Evolutionary conservation across 2,797 vertebrate species (phyloP).

Genomic region (Diceros bicornis): DNA sequence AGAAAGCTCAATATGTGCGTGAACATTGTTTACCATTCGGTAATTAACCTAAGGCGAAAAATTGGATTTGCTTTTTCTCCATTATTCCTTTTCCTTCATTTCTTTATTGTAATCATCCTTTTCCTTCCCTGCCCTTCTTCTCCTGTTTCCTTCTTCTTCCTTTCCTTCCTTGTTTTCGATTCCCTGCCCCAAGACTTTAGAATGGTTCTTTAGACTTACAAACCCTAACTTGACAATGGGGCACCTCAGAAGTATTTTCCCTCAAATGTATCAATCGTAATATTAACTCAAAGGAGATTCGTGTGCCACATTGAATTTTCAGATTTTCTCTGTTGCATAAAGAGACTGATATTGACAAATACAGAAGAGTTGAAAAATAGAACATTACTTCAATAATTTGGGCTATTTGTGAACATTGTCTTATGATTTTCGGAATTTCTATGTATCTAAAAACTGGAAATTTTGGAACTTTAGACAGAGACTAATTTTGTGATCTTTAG

Average conservation of each 20-base stretch:
- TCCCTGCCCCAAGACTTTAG: neutral
- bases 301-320: neutral
- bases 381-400: neutral
- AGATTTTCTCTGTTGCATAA: neutral
- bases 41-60: neutral
- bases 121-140: neutral
- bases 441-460: neutral
- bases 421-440: neutral
- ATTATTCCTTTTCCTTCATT: neutral
- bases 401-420: neutral
- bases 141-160: neutral
- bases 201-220: neutral
- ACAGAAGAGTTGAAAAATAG: neutral
- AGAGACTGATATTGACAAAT: neutral
- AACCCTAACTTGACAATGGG: neutral
- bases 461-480: neutral
- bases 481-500: neutral
- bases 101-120: neutral
- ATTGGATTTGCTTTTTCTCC: neutral
- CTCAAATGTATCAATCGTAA: neutral
- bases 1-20: conserved; percentile 6
- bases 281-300: neutral
- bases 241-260: neutral
- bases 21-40: neutral
- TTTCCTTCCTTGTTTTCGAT: neutral